These are phyloP conservation scores for Procambarus clarkii DNA, from an alignment of 1,140 invertebrate genomes.

Conservation along the genomic window DNA sequence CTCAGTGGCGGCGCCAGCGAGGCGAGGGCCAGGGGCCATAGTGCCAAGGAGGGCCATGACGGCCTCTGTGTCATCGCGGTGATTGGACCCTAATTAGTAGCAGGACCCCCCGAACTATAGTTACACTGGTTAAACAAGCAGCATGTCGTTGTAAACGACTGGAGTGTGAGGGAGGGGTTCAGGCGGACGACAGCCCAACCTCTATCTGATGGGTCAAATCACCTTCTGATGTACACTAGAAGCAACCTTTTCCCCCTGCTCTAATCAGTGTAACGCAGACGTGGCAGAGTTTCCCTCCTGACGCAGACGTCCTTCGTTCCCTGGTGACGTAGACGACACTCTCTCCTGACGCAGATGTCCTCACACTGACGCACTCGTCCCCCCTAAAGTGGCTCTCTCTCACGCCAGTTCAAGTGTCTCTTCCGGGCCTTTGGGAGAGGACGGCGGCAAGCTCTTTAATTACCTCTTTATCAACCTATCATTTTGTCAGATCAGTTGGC, in stretches of 20 bases:
- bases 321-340: background rate
- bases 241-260: background rate
- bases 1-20: no score
- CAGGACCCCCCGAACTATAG: no score
- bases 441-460: conserved; percentile 42
- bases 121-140: background rate
- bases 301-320: no score
- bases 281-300: no score
- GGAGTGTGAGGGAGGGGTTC: no score
- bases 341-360: background rate
- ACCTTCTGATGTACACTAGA: no score
- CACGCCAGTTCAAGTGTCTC: background rate
- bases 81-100: background rate
- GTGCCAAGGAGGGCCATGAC: no score
- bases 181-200: no score
- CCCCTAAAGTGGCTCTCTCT: conserved; percentile 6
- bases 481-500: conserved; percentile 44
- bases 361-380: background rate
- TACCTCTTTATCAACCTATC: conserved; percentile 65
- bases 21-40: no score
- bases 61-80: no score
- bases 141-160: background rate
- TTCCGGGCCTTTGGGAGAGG: conserved; percentile 20
- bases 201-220: no score
- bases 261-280: no score